phyloP scores from a whole-genome alignment of 2,888 invertebrate genomes.

The Athalia circularis region DNA sequence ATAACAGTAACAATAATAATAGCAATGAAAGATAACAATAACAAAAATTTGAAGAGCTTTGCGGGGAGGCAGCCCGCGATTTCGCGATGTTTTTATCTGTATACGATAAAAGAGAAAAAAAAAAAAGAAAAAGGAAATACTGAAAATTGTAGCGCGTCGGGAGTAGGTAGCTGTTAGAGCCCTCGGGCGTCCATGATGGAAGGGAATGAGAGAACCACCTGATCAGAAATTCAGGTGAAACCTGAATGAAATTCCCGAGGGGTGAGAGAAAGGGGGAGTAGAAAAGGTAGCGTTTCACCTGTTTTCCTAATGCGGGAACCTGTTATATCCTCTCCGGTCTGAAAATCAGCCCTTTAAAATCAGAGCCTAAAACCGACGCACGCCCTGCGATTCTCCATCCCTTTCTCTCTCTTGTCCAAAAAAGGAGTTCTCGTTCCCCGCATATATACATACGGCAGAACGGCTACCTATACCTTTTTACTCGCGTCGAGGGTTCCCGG shows the following conservation, averaged over 20 bases:
- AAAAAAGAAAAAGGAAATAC: too few species aligned
- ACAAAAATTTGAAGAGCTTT: not conserved
- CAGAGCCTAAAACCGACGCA: slow-evolving; percentile 4
- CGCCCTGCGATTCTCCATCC: not conserved
- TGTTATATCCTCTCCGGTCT: slow-evolving; percentile 25
- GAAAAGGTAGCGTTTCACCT: slow-evolving; percentile 30
- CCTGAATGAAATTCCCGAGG: slow-evolving; percentile 33
- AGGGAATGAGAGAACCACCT: not conserved
- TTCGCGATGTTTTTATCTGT: too few species aligned
- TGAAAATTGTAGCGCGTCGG: too few species aligned
- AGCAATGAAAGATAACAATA: not conserved
- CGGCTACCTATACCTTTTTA: slow-evolving; percentile 10
- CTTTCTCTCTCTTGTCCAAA: not conserved
- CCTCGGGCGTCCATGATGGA: not conserved
- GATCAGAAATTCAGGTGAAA: slow-evolving; percentile 28
- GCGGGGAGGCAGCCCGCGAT: not conserved
- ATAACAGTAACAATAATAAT: slow-evolving; percentile 17
- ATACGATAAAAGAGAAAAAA: too few species aligned
- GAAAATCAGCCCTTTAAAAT: slow-evolving; percentile 44
- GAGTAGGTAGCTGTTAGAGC: too few species aligned
- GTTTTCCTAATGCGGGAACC: slow-evolving; percentile 40
- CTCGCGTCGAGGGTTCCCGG: slow-evolving; percentile 28
- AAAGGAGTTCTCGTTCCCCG: not conserved
- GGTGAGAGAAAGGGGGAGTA: not conserved
- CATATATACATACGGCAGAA: not conserved